Conservation (phyloP, 2,888 invertebrate genomes). For the Clusia tigrina region DNA sequence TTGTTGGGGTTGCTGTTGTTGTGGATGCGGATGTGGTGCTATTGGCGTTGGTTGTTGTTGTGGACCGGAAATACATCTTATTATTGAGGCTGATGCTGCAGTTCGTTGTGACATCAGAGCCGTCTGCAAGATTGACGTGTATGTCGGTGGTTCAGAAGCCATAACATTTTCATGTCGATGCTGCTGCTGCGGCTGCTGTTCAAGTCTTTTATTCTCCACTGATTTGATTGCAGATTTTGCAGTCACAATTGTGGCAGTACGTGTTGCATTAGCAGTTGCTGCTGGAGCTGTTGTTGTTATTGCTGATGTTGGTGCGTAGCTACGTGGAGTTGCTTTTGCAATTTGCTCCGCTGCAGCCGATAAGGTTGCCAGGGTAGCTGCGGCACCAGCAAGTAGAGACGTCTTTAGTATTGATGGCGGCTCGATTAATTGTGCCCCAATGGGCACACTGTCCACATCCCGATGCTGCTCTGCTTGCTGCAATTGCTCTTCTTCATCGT, state of each 20-base stretch:
- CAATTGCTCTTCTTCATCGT: conserved; percentile 24
- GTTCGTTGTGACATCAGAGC: conserved; percentile 62
- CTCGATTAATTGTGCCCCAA: conserved; percentile 28
- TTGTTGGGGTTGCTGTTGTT: conserved; percentile 41
- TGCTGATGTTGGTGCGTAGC: conserved; percentile 28
- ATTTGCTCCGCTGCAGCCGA: conserved; percentile 58
- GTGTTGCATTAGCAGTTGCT: conserved; percentile 5
- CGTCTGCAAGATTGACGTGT: conserved; percentile 62
- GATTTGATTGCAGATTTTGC: conserved; percentile 4
- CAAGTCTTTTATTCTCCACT: conserved; percentile 33
- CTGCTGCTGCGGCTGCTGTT: conserved; percentile 23
- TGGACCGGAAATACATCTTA: too few species aligned
- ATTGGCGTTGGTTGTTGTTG: too few species aligned
- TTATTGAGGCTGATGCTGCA: too few species aligned
- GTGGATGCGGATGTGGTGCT: conserved; percentile 37
- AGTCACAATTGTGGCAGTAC: conserved; percentile 25
- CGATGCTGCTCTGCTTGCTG: conserved; percentile 21
- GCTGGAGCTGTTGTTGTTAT: neutral
- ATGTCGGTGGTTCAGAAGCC: conserved; percentile 33
- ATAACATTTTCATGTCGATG: conserved; percentile 23
- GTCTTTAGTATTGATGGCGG: conserved; percentile 54
- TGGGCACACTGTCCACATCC: conserved; percentile 19
- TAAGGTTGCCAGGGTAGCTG: conserved; percentile 55
- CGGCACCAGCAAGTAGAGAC: conserved; percentile 55
- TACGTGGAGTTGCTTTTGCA: conserved; percentile 33